phyloP scores from a whole-genome alignment of 1,140 invertebrate genomes.

The Pseudomyrmex cubaensis region DNA sequence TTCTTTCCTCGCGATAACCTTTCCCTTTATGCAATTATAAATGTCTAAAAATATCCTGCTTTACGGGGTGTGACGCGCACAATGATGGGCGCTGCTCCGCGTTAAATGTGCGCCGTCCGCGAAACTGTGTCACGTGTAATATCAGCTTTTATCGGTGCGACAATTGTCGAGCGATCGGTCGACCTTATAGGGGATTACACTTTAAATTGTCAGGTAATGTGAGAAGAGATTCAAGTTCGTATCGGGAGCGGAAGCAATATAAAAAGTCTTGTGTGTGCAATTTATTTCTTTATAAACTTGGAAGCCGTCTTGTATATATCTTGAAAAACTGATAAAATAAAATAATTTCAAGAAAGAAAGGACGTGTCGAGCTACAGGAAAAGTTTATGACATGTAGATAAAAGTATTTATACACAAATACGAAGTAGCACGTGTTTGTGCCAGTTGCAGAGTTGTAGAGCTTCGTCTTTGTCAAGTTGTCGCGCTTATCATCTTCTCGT shows the following conservation, averaged over 20 bases:
- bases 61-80: constrained; percentile 28
- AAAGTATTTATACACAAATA: too few relatives aligned
- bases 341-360: too few relatives aligned
- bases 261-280: neutral
- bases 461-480: neutral
- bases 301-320: too few relatives aligned
- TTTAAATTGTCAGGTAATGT: neutral
- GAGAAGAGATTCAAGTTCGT: neutral
- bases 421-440: neutral
- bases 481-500: neutral
- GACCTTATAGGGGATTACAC: neutral
- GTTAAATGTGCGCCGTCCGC: constrained; percentile 4
- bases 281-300: too few relatives aligned
- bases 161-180: neutral
- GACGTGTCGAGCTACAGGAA: too few relatives aligned
- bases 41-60: constrained; percentile 47
- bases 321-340: too few relatives aligned
- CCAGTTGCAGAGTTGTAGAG: neutral
- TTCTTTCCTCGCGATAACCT: neutral
- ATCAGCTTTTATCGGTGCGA: constrained; percentile 12
- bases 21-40: constrained; percentile 14
- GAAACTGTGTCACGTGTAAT: constrained; percentile 44
- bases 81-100: neutral
- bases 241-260: neutral
- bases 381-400: too few relatives aligned